A percentile compares a stretch with the other conserved stretches of the same genome.
These are phyloP conservation scores for Myathropa florea DNA, from an alignment of 2,888 invertebrate species.

Conservation along the genomic window DNA sequence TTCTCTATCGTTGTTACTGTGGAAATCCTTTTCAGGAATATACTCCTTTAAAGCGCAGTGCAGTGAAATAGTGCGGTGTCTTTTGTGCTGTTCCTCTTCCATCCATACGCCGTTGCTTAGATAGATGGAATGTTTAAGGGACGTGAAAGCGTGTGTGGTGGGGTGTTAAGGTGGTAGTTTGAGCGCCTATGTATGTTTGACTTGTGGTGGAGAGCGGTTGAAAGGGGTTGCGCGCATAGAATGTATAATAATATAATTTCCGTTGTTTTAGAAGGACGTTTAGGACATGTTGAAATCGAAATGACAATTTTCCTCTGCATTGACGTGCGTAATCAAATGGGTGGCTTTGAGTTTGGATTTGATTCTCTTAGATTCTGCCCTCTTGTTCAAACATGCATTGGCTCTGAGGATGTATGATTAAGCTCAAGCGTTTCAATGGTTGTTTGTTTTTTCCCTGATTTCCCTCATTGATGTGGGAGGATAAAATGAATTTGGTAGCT, in stretches of 20 bases:
- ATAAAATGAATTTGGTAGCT: neutral
- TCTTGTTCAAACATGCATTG: neutral
- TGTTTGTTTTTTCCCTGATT: slow-evolving; percentile 58
- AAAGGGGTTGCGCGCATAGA: slow-evolving; percentile 43
- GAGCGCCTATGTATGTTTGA: neutral
- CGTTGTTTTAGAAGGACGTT: slow-evolving; percentile 63
- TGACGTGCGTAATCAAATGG: neutral
- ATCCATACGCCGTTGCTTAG: neutral
- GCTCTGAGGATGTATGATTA: slow-evolving; percentile 54
- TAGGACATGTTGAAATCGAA: slow-evolving; percentile 63
- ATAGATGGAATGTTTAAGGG: neutral
- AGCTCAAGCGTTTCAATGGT: slow-evolving; percentile 44
- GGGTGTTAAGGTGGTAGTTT: neutral
- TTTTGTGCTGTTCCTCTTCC: slow-evolving; percentile 20
- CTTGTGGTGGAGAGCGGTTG: neutral
- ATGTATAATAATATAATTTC: slow-evolving; percentile 66
- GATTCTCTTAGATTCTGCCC: slow-evolving; percentile 25
- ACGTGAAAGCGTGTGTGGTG: too few relatives aligned
- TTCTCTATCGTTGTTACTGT: slow-evolving; percentile 24
- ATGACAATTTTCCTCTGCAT: slow-evolving; percentile 56
- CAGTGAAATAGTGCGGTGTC: slow-evolving; percentile 40
- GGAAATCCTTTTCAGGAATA: slow-evolving; percentile 41
- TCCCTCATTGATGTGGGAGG: slow-evolving; percentile 36
- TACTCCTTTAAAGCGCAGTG: slow-evolving; percentile 47
- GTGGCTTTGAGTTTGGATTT: neutral